These are phyloP conservation scores for Antheraea assamensis DNA, from an alignment of 2,888 invertebrate species.

Conservation along the genomic window DNA sequence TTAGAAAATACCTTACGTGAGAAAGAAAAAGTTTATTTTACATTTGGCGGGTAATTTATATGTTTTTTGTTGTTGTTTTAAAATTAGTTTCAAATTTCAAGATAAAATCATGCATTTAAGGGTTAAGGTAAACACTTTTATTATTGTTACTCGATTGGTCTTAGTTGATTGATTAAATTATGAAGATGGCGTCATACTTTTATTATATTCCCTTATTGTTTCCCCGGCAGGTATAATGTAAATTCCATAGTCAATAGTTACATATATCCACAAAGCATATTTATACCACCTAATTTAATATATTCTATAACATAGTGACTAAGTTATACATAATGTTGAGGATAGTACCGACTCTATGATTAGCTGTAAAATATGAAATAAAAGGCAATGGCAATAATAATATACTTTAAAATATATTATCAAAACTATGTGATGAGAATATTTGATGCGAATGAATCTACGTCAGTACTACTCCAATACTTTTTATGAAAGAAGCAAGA, in stretches of 20 bases:
- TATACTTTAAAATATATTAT: neutral
- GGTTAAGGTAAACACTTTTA: no score
- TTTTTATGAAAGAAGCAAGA: conserved; percentile 6
- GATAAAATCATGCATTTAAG: no score
- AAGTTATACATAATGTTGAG: neutral
- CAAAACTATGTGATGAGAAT: neutral
- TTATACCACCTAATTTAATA: neutral
- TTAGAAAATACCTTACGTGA: no score
- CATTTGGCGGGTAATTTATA: no score
- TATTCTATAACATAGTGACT: neutral
- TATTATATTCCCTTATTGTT: no score
- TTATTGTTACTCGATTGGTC: no score
- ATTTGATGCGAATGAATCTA: neutral
- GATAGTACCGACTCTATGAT: neutral
- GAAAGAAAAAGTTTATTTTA: no score
- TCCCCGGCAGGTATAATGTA: neutral
- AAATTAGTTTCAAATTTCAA: no score
- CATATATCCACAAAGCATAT: neutral
- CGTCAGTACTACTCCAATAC: neutral
- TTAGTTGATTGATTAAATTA: no score
- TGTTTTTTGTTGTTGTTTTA: no score
- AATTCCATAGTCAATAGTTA: neutral
- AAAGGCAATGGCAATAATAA: neutral
- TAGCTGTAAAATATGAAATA: neutral
- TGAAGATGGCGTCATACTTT: neutral